Conservation (phyloP, 2,113 vertebrate species). For the Tupaia chinensis region DNA sequence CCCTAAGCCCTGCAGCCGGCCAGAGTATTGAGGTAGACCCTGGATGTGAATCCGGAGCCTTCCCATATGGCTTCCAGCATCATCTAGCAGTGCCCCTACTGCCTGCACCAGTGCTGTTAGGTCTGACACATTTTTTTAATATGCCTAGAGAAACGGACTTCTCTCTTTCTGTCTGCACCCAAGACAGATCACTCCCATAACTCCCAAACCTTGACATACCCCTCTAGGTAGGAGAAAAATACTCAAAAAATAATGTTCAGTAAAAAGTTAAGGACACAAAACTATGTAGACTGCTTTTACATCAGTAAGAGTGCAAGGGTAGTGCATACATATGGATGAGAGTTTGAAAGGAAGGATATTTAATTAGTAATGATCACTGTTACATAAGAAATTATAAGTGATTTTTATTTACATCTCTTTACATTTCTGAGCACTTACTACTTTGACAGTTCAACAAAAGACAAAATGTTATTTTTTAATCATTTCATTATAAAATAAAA, state of each 20-base stretch:
- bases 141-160: neutral
- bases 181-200: neutral
- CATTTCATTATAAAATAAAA: neutral
- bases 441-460: conserved; percentile 36
- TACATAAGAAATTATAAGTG: neutral
- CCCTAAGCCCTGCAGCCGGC: too few species aligned
- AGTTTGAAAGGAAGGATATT: neutral
- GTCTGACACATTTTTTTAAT: neutral
- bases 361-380: conserved; percentile 29
- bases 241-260: conserved; percentile 4
- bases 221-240: neutral
- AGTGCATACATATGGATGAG: neutral
- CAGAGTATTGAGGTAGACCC: too few species aligned
- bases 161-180: neutral
- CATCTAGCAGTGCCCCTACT: too few species aligned
- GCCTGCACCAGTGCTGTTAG: too few species aligned
- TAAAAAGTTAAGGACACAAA: neutral
- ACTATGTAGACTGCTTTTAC: neutral
- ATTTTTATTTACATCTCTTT: conserved; percentile 35
- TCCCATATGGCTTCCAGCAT: too few species aligned
- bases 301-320: neutral
- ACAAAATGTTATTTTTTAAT: conserved; percentile 18
- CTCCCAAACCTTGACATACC: neutral
- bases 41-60: too few species aligned
- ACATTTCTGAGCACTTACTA: conserved; percentile 46